phyloP scores from a whole-genome alignment of 2,888 invertebrate species.

The Anarsia innoxiella region DNA sequence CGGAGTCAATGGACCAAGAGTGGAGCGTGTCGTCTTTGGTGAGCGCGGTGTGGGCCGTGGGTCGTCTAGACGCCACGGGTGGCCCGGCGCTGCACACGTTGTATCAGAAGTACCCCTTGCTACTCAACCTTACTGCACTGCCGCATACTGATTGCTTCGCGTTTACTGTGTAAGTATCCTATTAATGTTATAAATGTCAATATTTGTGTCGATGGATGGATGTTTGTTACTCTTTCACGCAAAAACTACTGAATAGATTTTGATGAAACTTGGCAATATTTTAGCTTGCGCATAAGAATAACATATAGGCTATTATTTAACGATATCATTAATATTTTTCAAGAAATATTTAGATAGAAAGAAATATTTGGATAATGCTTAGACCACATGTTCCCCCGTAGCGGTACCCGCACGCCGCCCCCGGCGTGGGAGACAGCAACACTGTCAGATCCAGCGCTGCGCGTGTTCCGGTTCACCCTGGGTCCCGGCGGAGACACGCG shows the following conservation, averaged over 20 bases:
- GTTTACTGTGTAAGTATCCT: slow-evolving; percentile 75
- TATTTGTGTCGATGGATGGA: neutral
- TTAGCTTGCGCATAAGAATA: too few species aligned
- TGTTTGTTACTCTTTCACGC: neutral
- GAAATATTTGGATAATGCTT: too few species aligned
- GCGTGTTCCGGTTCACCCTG: slow-evolving; percentile 86
- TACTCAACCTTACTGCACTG: slow-evolving; percentile 79
- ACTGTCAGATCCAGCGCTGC: slow-evolving; percentile 81
- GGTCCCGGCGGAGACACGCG: slow-evolving; percentile 87
- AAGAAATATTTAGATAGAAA: too few species aligned
- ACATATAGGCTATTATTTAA: too few species aligned
- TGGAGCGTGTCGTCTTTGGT: slow-evolving; percentile 79
- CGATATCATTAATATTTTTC: too few species aligned
- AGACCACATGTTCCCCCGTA: too few species aligned
- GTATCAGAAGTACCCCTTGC: slow-evolving; percentile 82
- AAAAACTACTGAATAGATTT: too few species aligned
- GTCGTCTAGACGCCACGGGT: slow-evolving; percentile 82
- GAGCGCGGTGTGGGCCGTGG: slow-evolving; percentile 89
- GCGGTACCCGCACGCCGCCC: slow-evolving; percentile 16
- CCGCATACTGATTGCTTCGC: slow-evolving; percentile 82
- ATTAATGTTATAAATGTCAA: neutral
- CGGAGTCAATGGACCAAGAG: slow-evolving; percentile 85
- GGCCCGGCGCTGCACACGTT: slow-evolving; percentile 90
- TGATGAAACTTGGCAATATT: too few species aligned
- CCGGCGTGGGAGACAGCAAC: slow-evolving; percentile 76